Evolutionary conservation across 2,113 vertebrate species (phyloP).

Genomic region (Pterocles gutturalis): DNA sequence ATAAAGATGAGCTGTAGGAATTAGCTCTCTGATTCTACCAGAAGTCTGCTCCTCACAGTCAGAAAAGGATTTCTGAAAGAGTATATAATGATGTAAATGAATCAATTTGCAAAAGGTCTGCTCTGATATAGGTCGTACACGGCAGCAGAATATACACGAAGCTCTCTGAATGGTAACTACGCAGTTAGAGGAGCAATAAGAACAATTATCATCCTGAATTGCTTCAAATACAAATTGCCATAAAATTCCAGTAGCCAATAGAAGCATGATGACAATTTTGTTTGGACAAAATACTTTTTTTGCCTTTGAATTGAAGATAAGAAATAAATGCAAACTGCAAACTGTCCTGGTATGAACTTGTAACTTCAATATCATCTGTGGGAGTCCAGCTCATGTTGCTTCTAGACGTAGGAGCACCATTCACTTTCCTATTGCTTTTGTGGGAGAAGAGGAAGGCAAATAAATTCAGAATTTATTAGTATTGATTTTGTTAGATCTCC

Average conservation of each 20-base stretch:
- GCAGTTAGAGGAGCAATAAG: not conserved
- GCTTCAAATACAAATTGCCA: constrained; percentile 22
- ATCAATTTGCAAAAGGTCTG: constrained; percentile 53
- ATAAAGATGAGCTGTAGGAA: not conserved
- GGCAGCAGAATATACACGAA: not conserved
- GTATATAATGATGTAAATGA: constrained; percentile 27
- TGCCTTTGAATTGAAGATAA: constrained; percentile 2
- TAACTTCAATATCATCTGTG: not conserved
- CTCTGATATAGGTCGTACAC: not conserved
- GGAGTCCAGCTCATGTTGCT: not conserved
- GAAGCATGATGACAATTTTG: not conserved
- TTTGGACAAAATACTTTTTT: not conserved
- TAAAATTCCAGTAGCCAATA: not conserved
- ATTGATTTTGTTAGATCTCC: not conserved
- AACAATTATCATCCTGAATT: not conserved
- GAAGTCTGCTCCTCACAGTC: not conserved
- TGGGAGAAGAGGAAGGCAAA: not conserved
- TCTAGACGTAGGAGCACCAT: not conserved
- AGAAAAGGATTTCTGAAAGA: constrained; percentile 8
- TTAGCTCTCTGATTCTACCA: not conserved
- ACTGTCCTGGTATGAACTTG: not conserved
- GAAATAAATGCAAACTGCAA: not conserved
- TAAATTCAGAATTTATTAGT: not conserved
- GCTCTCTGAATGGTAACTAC: constrained; percentile 5
- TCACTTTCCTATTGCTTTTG: not conserved